Base-by-base conservation (phyloP, 2,888 invertebrate genomes). In the Thecocarcelia acutangulata region DNA sequence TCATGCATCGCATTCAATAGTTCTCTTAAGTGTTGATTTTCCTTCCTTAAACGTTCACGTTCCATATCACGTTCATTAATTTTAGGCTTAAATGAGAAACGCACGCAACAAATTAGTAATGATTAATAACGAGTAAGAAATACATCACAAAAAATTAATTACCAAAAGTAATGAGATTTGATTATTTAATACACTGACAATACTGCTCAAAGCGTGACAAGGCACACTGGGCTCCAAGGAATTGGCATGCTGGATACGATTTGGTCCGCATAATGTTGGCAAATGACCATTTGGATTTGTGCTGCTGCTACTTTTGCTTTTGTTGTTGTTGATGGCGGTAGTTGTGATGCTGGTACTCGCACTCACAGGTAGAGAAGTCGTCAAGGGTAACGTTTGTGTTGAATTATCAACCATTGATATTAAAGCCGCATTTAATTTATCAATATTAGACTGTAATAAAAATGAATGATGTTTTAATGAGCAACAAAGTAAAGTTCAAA, bases 41-140 rank as follows among this genome's bases (percentile, higher is more conserved):
- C 96, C 85, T 93, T 93, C 46, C 95, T 92, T 86, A 96, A 91
- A 85, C 93, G 92, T 87, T 95, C 95, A 75, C 94, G 92, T 89
- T 96, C 96, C 87, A 95, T 94, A 88, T 96, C 96, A 85, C 94
- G 92, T 86, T 94, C 93, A 90, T 94, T 94, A 80, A 95, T 93
- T 87, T 95, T 93, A 90, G 93, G 94, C 96, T 96, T 69, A 13
- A 61, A 42, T 54, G 76, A 63, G 28, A 61, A 28, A 61, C 6
- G 46, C 54, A 63, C 15, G 0, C 0, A 40, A 40, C n/a, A 48
- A 48, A 50, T 58, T 15, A 52, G 66, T 46, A 37, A 8, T 5
- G 21, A 12, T n/a, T n/a, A n/a, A n/a, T n/a, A n/a, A n/a, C n/a
- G n/a, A 58, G 19, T 6, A 73, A 28, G 37, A 1, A 54, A 12